Evolutionary conservation across 2,797 vertebrate species (phyloP), one percentile per base, ranked within the genome.

Genomic region (Melanotaenia pygmaea): DNA sequence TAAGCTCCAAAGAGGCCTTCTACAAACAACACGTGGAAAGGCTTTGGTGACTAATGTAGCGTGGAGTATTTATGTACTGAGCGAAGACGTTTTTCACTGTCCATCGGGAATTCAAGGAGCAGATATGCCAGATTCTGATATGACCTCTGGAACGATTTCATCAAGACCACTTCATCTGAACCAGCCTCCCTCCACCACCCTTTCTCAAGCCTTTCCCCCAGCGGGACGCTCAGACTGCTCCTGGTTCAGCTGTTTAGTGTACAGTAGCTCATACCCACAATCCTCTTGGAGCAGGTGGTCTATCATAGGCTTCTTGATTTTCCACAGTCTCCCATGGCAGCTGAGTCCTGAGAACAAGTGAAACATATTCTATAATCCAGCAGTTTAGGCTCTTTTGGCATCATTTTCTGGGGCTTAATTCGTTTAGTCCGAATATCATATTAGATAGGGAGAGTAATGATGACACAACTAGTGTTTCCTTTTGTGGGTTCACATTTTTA

Each of bases 1-100:
- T 86, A 82, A 92, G 88, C 86, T 85, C 90, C 86, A 70, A 40
- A 38, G 88, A 91, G 92, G 87, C 90, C 91, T 92, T 93, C 82
- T 85, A 87, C 91, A 93, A 94, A 94, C 90, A 94, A 90, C 94
- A 94, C 91, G 91, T 94, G 92, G 92, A 94, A 94, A 82, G 91
- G 89, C 93, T 95, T 92, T 91, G 88, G 89, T 53, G 74, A 83
- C 86, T 92, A 94, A 94, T 94, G 93, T 93, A 93, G 94, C 92
- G 67, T 94, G 89, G 84, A 90, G 87, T 89, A 86, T 94, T 94
- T 93, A 94, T 94, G 84, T 80, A 92, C 90, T 91, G 85, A 83
- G 76, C 54, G 51, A 76, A 68, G 86, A 84, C 88, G 78, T 47
- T 71, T 87, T 89, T 74, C 86, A 79, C 82, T 84, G 79, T 89